Conservation (phyloP, 2,888 invertebrate genomes). For the Margaritifera margaritifera region DNA sequence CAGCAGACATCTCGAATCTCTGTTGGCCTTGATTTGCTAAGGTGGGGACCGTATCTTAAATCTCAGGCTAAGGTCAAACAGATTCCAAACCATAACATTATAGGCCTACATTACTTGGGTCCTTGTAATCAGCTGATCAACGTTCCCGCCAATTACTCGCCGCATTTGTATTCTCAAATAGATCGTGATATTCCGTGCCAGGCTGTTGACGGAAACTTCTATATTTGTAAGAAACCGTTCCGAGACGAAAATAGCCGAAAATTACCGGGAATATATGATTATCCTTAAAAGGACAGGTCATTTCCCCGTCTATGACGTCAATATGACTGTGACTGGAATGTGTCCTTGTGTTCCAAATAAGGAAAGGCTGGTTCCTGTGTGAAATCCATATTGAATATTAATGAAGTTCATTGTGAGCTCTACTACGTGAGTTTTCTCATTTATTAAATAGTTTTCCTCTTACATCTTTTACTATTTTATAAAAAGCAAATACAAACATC, state of each 20-base stretch:
- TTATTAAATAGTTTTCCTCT: background rate
- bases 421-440: constrained; percentile 48
- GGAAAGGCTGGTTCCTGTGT: constrained; percentile 55
- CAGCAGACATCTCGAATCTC: no score
- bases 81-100: no score
- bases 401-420: constrained; percentile 17
- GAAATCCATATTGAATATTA: constrained; percentile 22
- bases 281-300: constrained; percentile 43
- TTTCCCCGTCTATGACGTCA: constrained; percentile 46
- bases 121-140: no score
- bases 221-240: constrained; percentile 29
- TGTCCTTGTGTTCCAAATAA: constrained; percentile 61
- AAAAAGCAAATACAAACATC: no score
- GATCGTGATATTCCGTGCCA: constrained; percentile 1
- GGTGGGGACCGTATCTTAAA: no score
- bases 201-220: constrained; percentile 34
- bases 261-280: constrained; percentile 34
- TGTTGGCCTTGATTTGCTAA: no score
- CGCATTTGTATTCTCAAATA: no score
- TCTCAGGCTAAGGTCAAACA: no score
- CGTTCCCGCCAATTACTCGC: no score
- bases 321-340: constrained; percentile 29
- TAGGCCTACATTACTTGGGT: no score
- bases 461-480: no score
- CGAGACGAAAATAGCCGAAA: constrained; percentile 32